A percentile compares a stretch with the other conserved stretches of the same genome.
These are phyloP conservation scores for Zaprionus tsacasi DNA, from an alignment of 1,140 invertebrate genomes.

Conservation along the genomic window DNA sequence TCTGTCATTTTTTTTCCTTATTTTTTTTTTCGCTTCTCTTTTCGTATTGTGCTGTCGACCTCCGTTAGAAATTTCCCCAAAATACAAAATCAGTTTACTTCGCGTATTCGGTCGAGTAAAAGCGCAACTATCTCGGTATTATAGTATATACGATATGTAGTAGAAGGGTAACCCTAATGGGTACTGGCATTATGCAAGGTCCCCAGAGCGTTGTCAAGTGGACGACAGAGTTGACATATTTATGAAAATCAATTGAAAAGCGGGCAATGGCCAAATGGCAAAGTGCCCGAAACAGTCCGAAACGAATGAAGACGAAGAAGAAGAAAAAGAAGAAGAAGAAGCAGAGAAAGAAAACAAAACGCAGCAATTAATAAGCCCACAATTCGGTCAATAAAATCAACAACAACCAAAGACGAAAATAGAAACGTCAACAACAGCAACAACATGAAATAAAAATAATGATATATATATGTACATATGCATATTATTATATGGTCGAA, in stretches of 20 bases:
- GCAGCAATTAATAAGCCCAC: slow-evolving; percentile 70
- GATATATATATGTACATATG: slow-evolving; percentile 12
- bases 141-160: too few species aligned
- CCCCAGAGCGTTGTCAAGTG: slow-evolving; percentile 22
- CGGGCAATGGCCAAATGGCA: slow-evolving; percentile 45
- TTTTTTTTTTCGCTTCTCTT: slow-evolving; percentile 10
- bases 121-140: slow-evolving; percentile 10
- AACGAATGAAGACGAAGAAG: too few species aligned
- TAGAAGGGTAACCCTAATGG: not conserved
- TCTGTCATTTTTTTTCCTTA: slow-evolving; percentile 12
- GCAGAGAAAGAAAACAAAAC: slow-evolving; percentile 18
- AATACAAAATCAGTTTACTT: slow-evolving; percentile 62
- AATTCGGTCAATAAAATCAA: slow-evolving; percentile 72
- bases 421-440: slow-evolving; percentile 34
- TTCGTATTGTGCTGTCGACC: slow-evolving; percentile 14
- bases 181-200: not conserved
- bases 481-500: not conserved
- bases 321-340: too few species aligned
- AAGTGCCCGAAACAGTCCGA: slow-evolving; percentile 47
- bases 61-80: slow-evolving; percentile 22
- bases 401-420: slow-evolving; percentile 58
- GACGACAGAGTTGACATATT: slow-evolving; percentile 19
- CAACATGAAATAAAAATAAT: slow-evolving; percentile 10
- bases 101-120: slow-evolving; percentile 51
- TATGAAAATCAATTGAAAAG: slow-evolving; percentile 59